Evolutionary conservation across 2,113 vertebrate species (phyloP).

Genomic region (Parus major): DNA sequence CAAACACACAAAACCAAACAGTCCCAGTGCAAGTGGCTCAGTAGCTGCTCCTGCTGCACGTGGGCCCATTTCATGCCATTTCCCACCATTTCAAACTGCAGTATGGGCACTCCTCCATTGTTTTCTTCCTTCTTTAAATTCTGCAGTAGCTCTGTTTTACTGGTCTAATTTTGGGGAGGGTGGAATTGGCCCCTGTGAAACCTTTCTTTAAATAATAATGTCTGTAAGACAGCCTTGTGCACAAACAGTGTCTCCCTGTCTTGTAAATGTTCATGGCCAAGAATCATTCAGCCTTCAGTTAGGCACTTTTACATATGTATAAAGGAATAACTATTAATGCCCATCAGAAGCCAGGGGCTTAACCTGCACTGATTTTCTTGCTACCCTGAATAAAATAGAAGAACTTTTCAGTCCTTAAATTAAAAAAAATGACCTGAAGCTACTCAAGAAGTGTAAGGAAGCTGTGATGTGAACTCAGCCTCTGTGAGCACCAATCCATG

Average conservation of each 20-base stretch:
- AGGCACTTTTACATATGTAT: background rate
- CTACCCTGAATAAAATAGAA: background rate
- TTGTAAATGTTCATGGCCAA: background rate
- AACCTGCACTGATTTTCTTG: background rate
- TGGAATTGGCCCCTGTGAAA: background rate
- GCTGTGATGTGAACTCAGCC: background rate
- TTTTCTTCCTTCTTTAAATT: background rate
- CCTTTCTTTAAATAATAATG: background rate
- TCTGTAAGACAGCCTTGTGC: background rate
- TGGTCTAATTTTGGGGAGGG: background rate
- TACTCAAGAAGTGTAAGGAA: background rate
- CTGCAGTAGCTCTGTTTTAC: background rate
- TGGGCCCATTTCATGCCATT: background rate
- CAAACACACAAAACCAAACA: background rate
- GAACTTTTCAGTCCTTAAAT: background rate
- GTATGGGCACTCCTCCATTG: background rate
- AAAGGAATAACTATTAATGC: background rate
- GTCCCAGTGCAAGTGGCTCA: background rate
- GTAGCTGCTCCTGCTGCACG: background rate
- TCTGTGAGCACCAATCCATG: background rate
- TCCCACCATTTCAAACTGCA: background rate
- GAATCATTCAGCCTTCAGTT: background rate
- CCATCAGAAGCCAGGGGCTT: background rate
- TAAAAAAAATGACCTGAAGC: background rate
- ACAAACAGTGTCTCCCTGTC: background rate